These are phyloP conservation scores for Amphipyra berbera DNA, from an alignment of 2,888 invertebrate genomes.

Conservation along the genomic window DNA sequence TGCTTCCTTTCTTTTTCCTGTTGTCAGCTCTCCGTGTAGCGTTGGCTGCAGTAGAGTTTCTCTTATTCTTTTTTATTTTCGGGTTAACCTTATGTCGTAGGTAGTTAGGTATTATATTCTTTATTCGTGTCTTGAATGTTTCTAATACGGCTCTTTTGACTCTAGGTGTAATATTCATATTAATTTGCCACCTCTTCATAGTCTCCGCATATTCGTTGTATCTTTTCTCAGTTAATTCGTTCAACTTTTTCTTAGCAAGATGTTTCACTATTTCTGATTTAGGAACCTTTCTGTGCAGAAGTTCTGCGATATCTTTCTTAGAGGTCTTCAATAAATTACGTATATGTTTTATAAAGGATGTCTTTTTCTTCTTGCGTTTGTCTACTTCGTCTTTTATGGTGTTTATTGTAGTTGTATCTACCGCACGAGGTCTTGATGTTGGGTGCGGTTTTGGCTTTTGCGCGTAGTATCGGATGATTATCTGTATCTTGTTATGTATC, in stretches of 20 bases:
- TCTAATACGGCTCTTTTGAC: constrained; percentile 67
- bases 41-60: constrained; percentile 33
- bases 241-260: constrained; percentile 66
- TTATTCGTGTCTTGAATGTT: constrained; percentile 64
- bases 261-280: constrained; percentile 69
- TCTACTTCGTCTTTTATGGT: constrained; percentile 9
- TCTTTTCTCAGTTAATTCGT: constrained; percentile 64
- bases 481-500: constrained; percentile 62
- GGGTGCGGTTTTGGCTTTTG: constrained; percentile 6
- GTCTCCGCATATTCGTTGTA: constrained; percentile 68
- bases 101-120: constrained; percentile 78
- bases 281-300: constrained; percentile 66
- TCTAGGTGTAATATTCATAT: constrained; percentile 62
- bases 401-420: neutral
- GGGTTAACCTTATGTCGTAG: constrained; percentile 73
- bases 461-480: constrained; percentile 53
- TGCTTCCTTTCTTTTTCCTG: constrained; percentile 17
- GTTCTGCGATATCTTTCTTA: constrained; percentile 67
- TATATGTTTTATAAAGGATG: constrained; percentile 72
- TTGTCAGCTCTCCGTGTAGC: constrained; percentile 10
- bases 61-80: constrained; percentile 59
- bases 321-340: constrained; percentile 71
- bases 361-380: constrained; percentile 55
- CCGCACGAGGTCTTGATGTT: neutral
- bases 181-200: constrained; percentile 76